Base-by-base conservation (phyloP, 2,888 invertebrate species). In the Polylopha cassiicola region DNA sequence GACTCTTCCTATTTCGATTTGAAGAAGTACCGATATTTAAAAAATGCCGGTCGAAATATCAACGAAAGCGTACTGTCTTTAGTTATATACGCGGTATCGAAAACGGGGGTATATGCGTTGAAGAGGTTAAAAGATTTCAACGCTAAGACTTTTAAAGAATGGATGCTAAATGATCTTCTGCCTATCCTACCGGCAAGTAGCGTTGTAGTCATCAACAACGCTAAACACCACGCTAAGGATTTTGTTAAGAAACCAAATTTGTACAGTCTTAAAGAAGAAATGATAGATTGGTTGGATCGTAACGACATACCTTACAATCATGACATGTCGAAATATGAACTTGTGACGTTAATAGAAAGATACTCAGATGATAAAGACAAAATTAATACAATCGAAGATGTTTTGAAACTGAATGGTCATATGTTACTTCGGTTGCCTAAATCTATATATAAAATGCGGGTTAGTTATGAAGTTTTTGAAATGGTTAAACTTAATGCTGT, bases 281-380 rank as follows among this genome's bases (percentile, higher is more conserved):
- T 61, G 44, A 51, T 48, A 1, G 24, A 46, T 0, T 72, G 69
- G 69, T 41, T 71, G 1, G 37, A 63, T 0, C 20, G 28, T 1
- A 43, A 63, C 11, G 34, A 53, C 0, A 43, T 71, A 0, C 54
- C 63, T 0, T 55, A 47, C 33, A 42, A 51, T 1, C 8, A 32
- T 1, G 28, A 39, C 2, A 51, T 56, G 47, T 53, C 58, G 0
- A 65, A 52, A 47, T 47, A 46, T 4, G 55, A 63, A n/a, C 42
- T 71, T 0, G 51, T 48, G 2, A 20, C 45, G n/a, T 29, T 73
- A 2, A 50, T 64, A 1, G 51, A 70, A 24, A 56, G 50, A 2
- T 57, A 44, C n/a, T 65, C 65, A 4, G 42, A 56, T 8, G 23
- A 27, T 3, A 8, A 30, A 6, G 26, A 41, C 3, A 48, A 47